Evolutionary conservation across 1,140 invertebrate species (phyloP).

Genomic region (Drosophila aff.): DNA sequence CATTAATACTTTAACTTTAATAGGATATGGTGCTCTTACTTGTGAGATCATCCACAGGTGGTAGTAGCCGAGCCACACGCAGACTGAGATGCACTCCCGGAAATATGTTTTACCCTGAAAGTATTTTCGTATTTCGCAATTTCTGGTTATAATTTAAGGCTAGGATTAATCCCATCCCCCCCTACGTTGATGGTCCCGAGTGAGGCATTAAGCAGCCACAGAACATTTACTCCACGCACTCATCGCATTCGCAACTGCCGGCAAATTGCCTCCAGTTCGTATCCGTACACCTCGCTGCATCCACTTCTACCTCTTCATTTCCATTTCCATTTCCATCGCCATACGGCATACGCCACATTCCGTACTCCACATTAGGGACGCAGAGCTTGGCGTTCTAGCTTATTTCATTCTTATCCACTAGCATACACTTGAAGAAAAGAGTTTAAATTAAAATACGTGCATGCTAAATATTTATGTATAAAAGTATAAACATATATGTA

Average conservation of each 20-base stretch:
- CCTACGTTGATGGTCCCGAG: conserved; percentile 21
- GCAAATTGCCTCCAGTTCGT: conserved; percentile 57
- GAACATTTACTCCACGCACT: conserved; percentile 44
- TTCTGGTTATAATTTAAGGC: conserved; percentile 31
- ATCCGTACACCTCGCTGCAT: conserved; percentile 54
- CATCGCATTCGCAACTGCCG: conserved; percentile 46
- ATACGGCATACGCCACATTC: conserved; percentile 26
- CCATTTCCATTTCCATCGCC: conserved; percentile 7
- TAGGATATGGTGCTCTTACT: background rate
- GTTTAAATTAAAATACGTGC: background rate
- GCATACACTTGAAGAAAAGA: conserved; percentile 14
- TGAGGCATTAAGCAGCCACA: conserved; percentile 46
- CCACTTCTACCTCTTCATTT: conserved; percentile 15
- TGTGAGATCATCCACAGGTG: background rate
- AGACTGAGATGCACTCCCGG: background rate
- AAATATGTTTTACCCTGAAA: background rate
- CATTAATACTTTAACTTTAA: too few relatives aligned
- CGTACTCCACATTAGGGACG: conserved; percentile 23
- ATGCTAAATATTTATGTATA: too few relatives aligned
- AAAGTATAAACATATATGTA: background rate
- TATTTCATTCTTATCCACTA: conserved; percentile 40
- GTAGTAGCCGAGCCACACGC: background rate
- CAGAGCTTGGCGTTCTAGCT: conserved; percentile 13
- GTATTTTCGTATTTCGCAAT: conserved; percentile 7
- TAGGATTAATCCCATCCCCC: conserved; percentile 15